phyloP scores from a whole-genome alignment of 2,888 invertebrate genomes.

The Erpobdella octoculata region DNA sequence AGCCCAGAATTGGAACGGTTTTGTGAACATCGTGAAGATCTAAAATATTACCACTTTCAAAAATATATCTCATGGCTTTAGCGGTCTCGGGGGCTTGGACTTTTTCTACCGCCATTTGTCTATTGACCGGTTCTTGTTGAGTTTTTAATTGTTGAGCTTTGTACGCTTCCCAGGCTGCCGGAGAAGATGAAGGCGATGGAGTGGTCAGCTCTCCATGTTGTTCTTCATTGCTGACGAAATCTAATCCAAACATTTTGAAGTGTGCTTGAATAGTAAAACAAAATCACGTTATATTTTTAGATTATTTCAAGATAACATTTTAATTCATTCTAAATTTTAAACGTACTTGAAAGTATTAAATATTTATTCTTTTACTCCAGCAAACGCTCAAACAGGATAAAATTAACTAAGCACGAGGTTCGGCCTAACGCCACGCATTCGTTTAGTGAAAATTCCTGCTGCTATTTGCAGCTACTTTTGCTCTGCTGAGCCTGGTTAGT shows the following conservation, averaged over 20 bases:
- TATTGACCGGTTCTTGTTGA: slow-evolving; percentile 34
- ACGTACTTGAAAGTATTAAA: no score
- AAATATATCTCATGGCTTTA: slow-evolving; percentile 35
- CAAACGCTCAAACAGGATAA: no score
- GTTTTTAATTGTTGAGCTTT: not conserved
- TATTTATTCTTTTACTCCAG: no score
- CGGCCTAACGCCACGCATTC: no score
- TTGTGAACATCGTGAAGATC: slow-evolving; percentile 33
- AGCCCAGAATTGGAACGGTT: slow-evolving; percentile 24
- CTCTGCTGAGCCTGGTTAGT: no score
- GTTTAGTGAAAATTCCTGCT: no score
- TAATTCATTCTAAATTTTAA: not conserved
- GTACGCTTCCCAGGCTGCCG: not conserved
- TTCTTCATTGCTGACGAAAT: not conserved
- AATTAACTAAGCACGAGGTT: no score
- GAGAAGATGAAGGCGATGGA: not conserved
- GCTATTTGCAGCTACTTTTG: no score
- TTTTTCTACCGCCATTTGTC: slow-evolving; percentile 33
- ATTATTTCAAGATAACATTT: not conserved
- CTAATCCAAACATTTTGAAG: not conserved
- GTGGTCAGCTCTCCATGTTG: not conserved
- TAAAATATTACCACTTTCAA: slow-evolving; percentile 36
- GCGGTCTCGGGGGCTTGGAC: slow-evolving; percentile 38
- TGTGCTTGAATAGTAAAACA: no score
- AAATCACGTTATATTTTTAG: not conserved